Evolutionary conservation across 2,888 invertebrate genomes (phyloP).

Genomic region (Entomobrya proxima): DNA sequence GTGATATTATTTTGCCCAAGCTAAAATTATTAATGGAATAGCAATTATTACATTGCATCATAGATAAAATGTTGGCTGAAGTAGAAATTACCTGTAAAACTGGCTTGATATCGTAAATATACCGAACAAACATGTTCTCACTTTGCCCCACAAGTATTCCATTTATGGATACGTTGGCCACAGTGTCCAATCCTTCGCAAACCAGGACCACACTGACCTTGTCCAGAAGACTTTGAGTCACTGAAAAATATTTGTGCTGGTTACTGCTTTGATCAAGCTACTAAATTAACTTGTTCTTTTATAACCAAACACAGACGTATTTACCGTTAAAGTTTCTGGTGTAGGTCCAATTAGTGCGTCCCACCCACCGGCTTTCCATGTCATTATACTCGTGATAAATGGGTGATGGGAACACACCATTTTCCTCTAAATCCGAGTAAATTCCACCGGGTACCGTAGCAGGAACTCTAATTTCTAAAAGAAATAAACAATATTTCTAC

Average conservation of each 20-base stretch:
- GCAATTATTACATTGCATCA: too few species aligned
- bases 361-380: slow-evolving; percentile 88
- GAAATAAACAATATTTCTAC: too few species aligned
- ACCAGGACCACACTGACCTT: slow-evolving; percentile 77
- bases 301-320: too few species aligned
- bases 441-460: slow-evolving; percentile 88
- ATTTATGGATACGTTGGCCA: slow-evolving; percentile 78
- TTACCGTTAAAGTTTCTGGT: slow-evolving; percentile 83
- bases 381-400: slow-evolving; percentile 87
- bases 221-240: slow-evolving; percentile 67
- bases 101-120: slow-evolving; percentile 78
- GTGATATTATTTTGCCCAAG: slow-evolving; percentile 81
- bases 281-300: too few species aligned
- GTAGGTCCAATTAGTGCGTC: slow-evolving; percentile 88
- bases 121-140: slow-evolving; percentile 79
- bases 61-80: too few species aligned
- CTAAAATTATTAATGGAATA: slow-evolving; percentile 70
- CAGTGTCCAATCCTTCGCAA: slow-evolving; percentile 80
- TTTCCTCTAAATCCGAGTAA: slow-evolving; percentile 84
- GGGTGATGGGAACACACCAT: slow-evolving; percentile 79
- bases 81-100: slow-evolving; percentile 72
- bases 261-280: neutral
- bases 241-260: slow-evolving; percentile 76
- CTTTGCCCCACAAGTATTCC: slow-evolving; percentile 77
- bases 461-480: slow-evolving; percentile 76